Evolutionary conservation across 2,888 invertebrate species (phyloP), one percentile per base, ranked within the genome.

Genomic region (Pristionchus exspectatus): DNA sequence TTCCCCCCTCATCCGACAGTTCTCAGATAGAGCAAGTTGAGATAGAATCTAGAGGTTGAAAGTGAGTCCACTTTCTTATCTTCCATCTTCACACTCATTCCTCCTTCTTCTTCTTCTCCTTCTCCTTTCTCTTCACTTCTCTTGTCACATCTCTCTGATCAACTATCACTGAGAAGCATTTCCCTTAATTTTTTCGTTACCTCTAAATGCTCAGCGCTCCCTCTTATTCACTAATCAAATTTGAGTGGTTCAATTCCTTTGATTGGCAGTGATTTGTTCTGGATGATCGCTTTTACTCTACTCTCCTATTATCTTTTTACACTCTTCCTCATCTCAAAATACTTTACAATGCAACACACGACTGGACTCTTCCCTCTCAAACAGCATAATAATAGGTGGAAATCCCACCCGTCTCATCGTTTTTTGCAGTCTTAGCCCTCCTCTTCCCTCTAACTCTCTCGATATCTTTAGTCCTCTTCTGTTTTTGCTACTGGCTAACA

Each of bases 31-130:
- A 81, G 16, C 50, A 44, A 81, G 44, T 81, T 21, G 21, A 24
- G 74, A 44, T 54, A 44, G 24, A 9, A 50, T 27, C 81, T 50
- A 81, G 44, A 44, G 44, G 50, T 81, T 44, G 81, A 50, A 50
- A 81, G 81, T 81, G 81, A 81, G 81, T 81, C 81, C 81, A 81
- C 81, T 21, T 44, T 81, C 81, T 81, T 81, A 81, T 81, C 81
- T 77, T 44, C 50, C 81, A 81, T 50, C 50, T 54, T 81, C 81
- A 81, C 81, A 81, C 81, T 81, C 81, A 7, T 81, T 33, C 44
- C 21, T 77, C 44, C 30, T n/a, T 9, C 30, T 44, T 14, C 44
- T 81, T 33, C 44, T 12, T 44, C 44, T 16, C 69, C 14, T 27
- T 77, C 74, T 44, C 38, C 44, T 24, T 44, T 21, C 50, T 50